These are phyloP conservation scores for Harmothoe impar DNA, from an alignment of 2,888 invertebrate species.

Conservation along the genomic window DNA sequence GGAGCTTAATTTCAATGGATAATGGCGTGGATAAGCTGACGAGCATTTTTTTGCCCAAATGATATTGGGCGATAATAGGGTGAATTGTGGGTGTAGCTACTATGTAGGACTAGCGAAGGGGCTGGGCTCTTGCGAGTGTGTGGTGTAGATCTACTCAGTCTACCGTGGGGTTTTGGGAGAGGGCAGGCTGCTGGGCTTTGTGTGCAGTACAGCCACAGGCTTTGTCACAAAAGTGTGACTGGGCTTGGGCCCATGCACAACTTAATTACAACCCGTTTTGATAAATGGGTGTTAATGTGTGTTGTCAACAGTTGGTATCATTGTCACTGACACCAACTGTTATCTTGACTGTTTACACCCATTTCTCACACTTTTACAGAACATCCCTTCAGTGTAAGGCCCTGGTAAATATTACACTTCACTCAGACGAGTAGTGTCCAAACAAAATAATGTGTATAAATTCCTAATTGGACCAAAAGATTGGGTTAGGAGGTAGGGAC, in stretches of 20 bases:
- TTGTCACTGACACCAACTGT: neutral
- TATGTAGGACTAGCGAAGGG: neutral
- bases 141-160: too few relatives aligned
- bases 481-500: too few relatives aligned
- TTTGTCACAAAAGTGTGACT: conserved; percentile 9
- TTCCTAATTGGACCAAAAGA: too few relatives aligned
- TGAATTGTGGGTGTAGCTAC: neutral
- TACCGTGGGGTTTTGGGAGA: neutral
- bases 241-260: neutral
- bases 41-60: neutral
- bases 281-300: too few relatives aligned
- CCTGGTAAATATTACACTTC: neutral
- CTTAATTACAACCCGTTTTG: neutral
- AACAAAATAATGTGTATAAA: too few relatives aligned
- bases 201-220: neutral
- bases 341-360: neutral
- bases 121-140: too few relatives aligned
- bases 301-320: neutral
- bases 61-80: neutral
- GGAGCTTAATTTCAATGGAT: neutral
- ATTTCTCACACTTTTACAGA: too few relatives aligned
- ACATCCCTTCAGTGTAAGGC: neutral
- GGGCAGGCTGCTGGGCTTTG: neutral
- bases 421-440: neutral
- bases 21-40: neutral